Base-by-base conservation (phyloP, 1,140 invertebrate genomes). In the Drosophila nigrodunni region DNA sequence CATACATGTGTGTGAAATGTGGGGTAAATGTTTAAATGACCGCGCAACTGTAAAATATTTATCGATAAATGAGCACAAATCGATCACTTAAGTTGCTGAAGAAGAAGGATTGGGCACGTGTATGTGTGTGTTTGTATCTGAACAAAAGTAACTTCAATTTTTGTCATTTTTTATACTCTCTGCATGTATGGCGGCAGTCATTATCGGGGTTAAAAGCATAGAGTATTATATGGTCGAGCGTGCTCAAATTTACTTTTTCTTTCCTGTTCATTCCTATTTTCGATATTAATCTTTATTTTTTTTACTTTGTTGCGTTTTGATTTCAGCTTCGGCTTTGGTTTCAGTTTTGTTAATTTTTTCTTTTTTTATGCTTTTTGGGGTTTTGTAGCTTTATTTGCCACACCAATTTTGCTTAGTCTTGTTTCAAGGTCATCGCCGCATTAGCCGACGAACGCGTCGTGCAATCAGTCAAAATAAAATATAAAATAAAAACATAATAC, bases 341-440 rank as follows among this genome's bases (percentile, higher is more conserved):
- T 78, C 15, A 49, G 75, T 55, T 82, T 83, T 35, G 70, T 62
- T 67, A 47, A 49, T 59, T 54, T 37, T 44, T 65, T 15, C 61
- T 64, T 52, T 7, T 49, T 66, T 52, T 21, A 57, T 18, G 46
- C 50, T 55, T 61, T 46, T 52, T 54, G 7, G 11, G 35, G 37
- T 30, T 52, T 62, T 54, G 18, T 21, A 21, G 18, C 18, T 9
- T 52, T 65, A 60, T 73, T 55, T 57, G 18, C 49, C 59, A 49
- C 71, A 67, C 67, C 59, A 71, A 82, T 66, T 76, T 77, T 57
- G 80, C 21, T 81, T 81, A 64, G 70, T 86, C 72, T 70, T 72
- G 74, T 73, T 81, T 47, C 82, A 86, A 86, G 82, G 82, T 87
- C 70, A 44, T 49, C 59, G 55, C 57, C 81, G 78, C 82, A 85